phyloP scores from a whole-genome alignment of 2,888 invertebrate species.

The Monochamus alternatus region DNA sequence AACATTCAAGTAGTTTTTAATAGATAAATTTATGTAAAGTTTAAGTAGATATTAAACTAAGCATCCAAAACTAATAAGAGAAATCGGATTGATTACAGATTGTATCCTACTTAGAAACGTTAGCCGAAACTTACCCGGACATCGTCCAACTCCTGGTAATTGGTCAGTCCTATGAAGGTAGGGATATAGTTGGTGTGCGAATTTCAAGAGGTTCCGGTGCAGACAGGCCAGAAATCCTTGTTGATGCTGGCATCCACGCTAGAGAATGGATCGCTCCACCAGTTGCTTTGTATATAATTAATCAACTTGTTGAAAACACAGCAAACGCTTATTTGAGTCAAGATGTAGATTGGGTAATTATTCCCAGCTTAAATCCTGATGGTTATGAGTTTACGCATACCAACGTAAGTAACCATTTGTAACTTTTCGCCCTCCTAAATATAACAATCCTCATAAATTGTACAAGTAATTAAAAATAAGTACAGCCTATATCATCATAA shows the following conservation, averaged over 20 bases:
- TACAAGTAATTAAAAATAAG: no score
- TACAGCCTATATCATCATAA: no score
- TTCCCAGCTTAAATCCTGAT: constrained; percentile 82
- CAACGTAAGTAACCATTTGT: constrained; percentile 61
- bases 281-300: constrained; percentile 77
- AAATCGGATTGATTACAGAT: constrained; percentile 50
- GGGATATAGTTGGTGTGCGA: constrained; percentile 74
- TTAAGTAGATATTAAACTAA: not conserved
- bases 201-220: constrained; percentile 72
- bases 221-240: constrained; percentile 74
- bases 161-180: constrained; percentile 76
- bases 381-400: constrained; percentile 78
- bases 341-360: constrained; percentile 78
- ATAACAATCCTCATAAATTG: no score
- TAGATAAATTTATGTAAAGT: no score
- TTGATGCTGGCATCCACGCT: constrained; percentile 78
- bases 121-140: constrained; percentile 72
- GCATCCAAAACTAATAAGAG: no score
- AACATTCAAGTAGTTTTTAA: no score
- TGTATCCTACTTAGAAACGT: constrained; percentile 69
- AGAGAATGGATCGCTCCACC: constrained; percentile 84
- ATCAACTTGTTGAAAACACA: constrained; percentile 76
- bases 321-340: constrained; percentile 74
- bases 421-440: no score
- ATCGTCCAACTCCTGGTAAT: constrained; percentile 73